phyloP scores from a whole-genome alignment of 1,140 invertebrate genomes.

The Drosophila bocqueti region DNA sequence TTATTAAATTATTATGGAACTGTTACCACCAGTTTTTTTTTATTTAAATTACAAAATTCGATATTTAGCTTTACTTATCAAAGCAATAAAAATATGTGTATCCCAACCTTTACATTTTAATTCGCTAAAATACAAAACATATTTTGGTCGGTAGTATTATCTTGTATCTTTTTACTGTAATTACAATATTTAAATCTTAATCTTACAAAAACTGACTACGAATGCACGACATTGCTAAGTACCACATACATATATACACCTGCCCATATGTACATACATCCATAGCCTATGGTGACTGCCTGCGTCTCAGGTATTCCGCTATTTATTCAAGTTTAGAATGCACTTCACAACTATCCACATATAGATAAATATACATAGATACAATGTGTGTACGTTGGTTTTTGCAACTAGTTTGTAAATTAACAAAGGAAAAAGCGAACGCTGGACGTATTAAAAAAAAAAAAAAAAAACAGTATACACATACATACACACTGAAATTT shows the following conservation, averaged over 20 bases:
- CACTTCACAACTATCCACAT: neutral
- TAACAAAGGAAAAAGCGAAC: constrained; percentile 12
- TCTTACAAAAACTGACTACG: neutral
- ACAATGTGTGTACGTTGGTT: neutral
- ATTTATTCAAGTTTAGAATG: neutral
- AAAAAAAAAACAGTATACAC: constrained; percentile 9
- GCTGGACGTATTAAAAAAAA: neutral
- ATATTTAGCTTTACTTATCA: too few relatives aligned
- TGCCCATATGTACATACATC: neutral
- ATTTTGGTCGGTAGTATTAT: neutral
- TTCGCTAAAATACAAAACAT: neutral
- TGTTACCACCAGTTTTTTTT: too few relatives aligned
- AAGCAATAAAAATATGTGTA: neutral
- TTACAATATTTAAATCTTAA: neutral
- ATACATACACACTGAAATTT: constrained; percentile 9
- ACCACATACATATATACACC: constrained; percentile 2
- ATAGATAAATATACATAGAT: neutral
- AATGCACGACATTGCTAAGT: neutral
- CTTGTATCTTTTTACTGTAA: neutral
- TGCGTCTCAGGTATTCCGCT: neutral
- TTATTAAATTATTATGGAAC: neutral
- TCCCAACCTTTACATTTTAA: neutral
- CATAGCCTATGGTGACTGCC: neutral
- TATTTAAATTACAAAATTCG: too few relatives aligned
- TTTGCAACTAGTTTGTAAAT: neutral